phyloP scores from a whole-genome alignment of 2,113 vertebrate genomes.

The Dromas ardeola region DNA sequence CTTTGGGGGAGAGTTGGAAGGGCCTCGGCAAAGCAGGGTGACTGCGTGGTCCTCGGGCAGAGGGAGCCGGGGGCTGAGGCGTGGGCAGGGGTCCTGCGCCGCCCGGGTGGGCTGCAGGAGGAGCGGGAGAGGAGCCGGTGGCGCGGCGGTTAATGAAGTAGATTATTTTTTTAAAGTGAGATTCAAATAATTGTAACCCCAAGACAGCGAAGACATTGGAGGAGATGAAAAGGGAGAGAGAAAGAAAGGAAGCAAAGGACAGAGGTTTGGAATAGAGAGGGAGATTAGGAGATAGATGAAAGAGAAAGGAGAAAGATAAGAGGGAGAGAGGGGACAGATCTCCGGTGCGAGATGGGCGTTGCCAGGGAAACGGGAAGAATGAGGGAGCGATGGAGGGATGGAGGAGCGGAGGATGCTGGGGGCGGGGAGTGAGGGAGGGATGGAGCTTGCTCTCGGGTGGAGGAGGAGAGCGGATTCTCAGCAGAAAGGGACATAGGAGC shows the following conservation, averaged over 20 bases:
- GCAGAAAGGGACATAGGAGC: background rate
- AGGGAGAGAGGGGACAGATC: conserved; percentile 62
- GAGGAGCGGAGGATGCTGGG: conserved; percentile 63
- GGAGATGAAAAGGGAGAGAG: conserved; percentile 64
- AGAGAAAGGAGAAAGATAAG: conserved; percentile 73
- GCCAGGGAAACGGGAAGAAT: conserved; percentile 78
- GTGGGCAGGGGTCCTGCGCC: background rate
- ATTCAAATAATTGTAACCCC: conserved; percentile 52
- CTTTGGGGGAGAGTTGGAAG: background rate
- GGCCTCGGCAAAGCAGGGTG: background rate
- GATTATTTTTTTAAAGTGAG: conserved; percentile 1
- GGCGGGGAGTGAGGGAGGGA: background rate
- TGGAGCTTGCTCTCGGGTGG: background rate
- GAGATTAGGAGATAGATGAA: conserved; percentile 73
- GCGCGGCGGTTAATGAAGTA: background rate
- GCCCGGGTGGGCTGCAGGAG: background rate
- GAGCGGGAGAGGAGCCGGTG: background rate
- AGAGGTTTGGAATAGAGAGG: conserved; percentile 46
- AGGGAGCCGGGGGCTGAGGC: background rate
- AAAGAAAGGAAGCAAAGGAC: conserved; percentile 61
- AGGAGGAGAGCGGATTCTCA: background rate
- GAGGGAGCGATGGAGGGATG: conserved; percentile 55
- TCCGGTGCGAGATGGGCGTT: conserved; percentile 69
- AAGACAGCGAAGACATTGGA: conserved; percentile 39
- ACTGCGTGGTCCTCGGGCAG: background rate